These are phyloP conservation scores for Melikaiella ostensackeni DNA, from an alignment of 2,888 invertebrate species.

Conservation along the genomic window DNA sequence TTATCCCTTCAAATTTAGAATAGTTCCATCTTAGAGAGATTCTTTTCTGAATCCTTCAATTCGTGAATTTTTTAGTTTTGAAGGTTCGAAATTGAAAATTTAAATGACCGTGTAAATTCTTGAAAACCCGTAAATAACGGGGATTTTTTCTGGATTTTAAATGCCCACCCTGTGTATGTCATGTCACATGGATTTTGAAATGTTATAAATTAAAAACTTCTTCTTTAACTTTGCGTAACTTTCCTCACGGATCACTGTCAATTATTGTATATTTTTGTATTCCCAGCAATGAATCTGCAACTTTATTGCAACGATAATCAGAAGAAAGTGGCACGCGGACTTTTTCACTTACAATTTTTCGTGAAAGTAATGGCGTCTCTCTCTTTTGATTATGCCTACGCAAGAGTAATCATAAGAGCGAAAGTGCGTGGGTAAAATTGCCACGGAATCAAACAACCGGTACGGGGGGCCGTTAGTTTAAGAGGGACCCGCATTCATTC, in stretches of 20 bases:
- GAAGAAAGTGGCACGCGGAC: slow-evolving; percentile 9
- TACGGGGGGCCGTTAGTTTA: slow-evolving; percentile 61
- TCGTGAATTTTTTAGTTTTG: no score
- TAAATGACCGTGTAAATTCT: no score
- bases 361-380: slow-evolving; percentile 27
- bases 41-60: no score
- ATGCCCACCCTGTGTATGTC: no score
- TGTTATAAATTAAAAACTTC: neutral
- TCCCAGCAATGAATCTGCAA: slow-evolving; percentile 22
- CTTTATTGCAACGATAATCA: slow-evolving; percentile 17
- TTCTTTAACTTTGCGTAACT: neutral
- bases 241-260: neutral
- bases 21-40: no score
- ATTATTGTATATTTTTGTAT: neutral
- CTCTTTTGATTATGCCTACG: slow-evolving; percentile 44
- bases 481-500: slow-evolving; percentile 65
- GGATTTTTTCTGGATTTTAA: no score
- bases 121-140: no score
- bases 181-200: no score
- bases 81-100: no score
- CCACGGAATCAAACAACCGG: slow-evolving; percentile 54
- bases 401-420: slow-evolving; percentile 52
- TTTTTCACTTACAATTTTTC: slow-evolving; percentile 8
- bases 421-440: slow-evolving; percentile 63
- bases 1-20: no score